Evolutionary conservation across 2,888 invertebrate species (phyloP), one percentile per base, ranked within the genome.

Genomic region (Lamproptera curius): DNA sequence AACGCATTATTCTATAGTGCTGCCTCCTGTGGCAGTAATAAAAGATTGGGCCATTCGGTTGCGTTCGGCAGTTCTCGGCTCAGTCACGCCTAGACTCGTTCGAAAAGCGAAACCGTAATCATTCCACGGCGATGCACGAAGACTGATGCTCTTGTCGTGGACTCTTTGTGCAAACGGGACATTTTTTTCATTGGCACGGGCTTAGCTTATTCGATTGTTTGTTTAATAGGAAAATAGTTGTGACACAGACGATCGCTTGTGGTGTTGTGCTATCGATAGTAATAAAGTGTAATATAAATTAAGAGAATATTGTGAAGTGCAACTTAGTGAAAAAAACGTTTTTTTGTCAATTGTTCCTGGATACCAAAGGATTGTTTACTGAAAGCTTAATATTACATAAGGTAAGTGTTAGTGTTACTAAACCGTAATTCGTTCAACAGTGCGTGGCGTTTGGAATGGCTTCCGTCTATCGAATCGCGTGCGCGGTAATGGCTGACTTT

Each of bases 31-130:
- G 82, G 64, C 43, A 52, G 48, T 34, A 45, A 49, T 46, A 16
- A 10, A 48, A 51, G 67, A 50, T 20, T 54, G 61, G 50, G 23
- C 8, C 17, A 45, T 39, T 46, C 84, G 82, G 79, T 47, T 44
- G 55, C 56, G 53, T 65, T 87, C 86, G 86, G 83, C 55, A 70
- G 61, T 67, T 60, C 61, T 85, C 86, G 85, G 75, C 58, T 65
- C 76, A 85, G 86, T 86, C 86, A 86, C 86, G 86, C 86, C 86
- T 86, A 85, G 83, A 85, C 84, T 83, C 81, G 86, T 84, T 84
- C 83, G 76, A 78, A 82, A 85, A 85, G 80, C 81, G 85, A 85
- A 86, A 81, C 79, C 68, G 67, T 75, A 75, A 65, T 85, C 86
- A 85, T 85, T 87, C 81, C 83, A 82, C 79, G 82, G 81, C 84